A percentile compares a stretch with the other conserved stretches of the same genome.
Evolutionary conservation across 2,888 invertebrate genomes (phyloP).

Genomic region (Drosophila mettleri): DNA sequence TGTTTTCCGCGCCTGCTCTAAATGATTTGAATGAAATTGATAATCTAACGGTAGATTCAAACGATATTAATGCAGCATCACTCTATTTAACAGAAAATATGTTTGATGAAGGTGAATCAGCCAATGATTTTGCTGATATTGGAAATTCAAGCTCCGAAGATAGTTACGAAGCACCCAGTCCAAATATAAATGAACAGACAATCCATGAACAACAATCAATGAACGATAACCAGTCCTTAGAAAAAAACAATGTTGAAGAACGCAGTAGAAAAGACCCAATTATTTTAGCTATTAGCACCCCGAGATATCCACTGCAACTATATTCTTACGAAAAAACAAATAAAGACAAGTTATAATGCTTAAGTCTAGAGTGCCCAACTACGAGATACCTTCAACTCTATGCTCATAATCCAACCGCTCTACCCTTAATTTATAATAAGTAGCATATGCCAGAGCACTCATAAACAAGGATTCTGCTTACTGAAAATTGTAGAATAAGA

Average conservation of each 20-base stretch:
- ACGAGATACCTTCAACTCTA: too few relatives aligned
- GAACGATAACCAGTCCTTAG: conserved; percentile 10
- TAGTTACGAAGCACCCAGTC: conserved; percentile 5
- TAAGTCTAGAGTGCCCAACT: too few relatives aligned
- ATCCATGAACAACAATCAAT: conserved; percentile 1
- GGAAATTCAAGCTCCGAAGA: conserved; percentile 32
- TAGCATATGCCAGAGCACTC: too few relatives aligned
- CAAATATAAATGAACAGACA: conserved; percentile 20
- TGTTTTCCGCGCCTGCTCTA: neutral
- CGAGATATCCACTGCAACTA: conserved; percentile 43
- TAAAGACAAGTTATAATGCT: conserved; percentile 2
- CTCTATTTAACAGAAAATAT: conserved; percentile 16
- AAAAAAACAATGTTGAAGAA: conserved; percentile 27
- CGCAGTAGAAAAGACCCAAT: conserved; percentile 41
- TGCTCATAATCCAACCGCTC: too few relatives aligned
- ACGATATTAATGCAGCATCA: conserved; percentile 12
- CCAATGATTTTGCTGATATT: conserved; percentile 19
- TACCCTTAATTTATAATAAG: too few relatives aligned
- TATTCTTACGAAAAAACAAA: conserved; percentile 29
- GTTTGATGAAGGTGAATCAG: conserved; percentile 14
- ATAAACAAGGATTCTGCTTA: too few relatives aligned
- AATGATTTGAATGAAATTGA: conserved; percentile 7
- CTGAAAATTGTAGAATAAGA: too few relatives aligned
- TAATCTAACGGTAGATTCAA: conserved; percentile 10
- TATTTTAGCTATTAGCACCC: conserved; percentile 39